Evolutionary conservation across 2,888 invertebrate species (phyloP).

Genomic region (Cremastinae sp.): DNA sequence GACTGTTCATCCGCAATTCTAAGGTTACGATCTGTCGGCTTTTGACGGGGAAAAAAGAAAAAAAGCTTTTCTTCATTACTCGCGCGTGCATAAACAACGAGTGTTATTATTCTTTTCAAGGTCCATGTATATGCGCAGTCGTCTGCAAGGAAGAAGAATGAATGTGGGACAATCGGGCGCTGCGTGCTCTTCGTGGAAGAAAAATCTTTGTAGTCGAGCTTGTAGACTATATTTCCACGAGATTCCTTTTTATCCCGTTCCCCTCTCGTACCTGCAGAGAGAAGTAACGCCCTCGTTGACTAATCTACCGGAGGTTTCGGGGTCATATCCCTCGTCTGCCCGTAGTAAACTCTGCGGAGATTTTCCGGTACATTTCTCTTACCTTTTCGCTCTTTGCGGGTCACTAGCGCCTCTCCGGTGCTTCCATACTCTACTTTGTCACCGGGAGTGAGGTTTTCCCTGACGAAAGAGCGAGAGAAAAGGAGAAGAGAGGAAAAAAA

Average conservation of each 20-base stretch:
- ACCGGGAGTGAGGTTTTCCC: slow-evolving; percentile 39
- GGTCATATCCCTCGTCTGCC: slow-evolving; percentile 12
- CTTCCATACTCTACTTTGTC: slow-evolving; percentile 19
- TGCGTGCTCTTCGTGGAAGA: slow-evolving; percentile 24
- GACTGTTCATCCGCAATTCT: not conserved
- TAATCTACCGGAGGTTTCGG: slow-evolving; percentile 14
- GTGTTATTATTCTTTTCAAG: slow-evolving; percentile 25
- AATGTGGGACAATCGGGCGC: slow-evolving; percentile 32
- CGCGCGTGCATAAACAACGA: not conserved
- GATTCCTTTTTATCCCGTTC: slow-evolving; percentile 18
- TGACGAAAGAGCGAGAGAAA: slow-evolving; percentile 27
- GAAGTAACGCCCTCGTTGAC: slow-evolving; percentile 33
- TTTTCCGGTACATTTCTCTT: slow-evolving; percentile 33
- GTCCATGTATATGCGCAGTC: not conserved
- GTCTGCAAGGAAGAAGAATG: not conserved
- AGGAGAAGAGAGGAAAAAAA: slow-evolving; percentile 10
- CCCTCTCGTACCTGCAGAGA: slow-evolving; percentile 15
- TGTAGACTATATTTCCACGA: not conserved
- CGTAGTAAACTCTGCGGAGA: slow-evolving; percentile 21
- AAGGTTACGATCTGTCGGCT: not conserved
- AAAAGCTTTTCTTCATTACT: slow-evolving; percentile 46
- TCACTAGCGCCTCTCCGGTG: slow-evolving; percentile 33
- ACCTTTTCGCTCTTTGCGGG: slow-evolving; percentile 30
- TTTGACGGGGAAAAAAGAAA: not conserved
- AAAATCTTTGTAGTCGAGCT: slow-evolving; percentile 32